Evolutionary conservation across 2,888 invertebrate species (phyloP), one percentile per base, ranked within the genome.

Genomic region (Cyclophora albipunctata): DNA sequence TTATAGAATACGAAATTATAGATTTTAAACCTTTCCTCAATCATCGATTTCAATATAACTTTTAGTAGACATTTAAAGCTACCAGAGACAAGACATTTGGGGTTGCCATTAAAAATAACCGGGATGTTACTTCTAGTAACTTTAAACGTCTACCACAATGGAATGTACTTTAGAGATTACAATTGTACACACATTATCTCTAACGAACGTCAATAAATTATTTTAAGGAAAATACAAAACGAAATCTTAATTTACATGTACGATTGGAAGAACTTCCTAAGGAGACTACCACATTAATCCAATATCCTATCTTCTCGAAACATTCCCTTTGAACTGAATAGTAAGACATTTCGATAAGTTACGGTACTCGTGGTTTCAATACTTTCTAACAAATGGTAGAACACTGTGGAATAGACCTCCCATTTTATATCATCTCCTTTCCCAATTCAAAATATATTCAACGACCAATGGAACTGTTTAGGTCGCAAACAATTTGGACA

Each of bases 191-290:
- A 69, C 69, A 67, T 71, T 63, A 67, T 64, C 60, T 57, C 54
- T 49, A 42, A 41, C 48, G 54, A 54, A 58, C 50, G 45, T 51
- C 46, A 54, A 49, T 42, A 51, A 47, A 46, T 49, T 46, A 52
- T 51, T 64, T 59, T 37, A 60, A 62, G 58, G 54, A 64, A 66
- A 67, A 67, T 64, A 67, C 70, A 68, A 54, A 59, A 67, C 20
- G 69, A 73, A 72, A 66, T 70, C 71, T 73, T 71, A 68, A 67
- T 65, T 69, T 73, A 80, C 73, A 73, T 60, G 73, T 75, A 77
- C 75, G 65, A 67, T 66, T 76, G 76, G 74, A 78, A 81, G 74
- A 81, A 69, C 69, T 77, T 76, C 66, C 78, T 81, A 83, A 71
- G 66, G 68, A 76, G 67, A 75, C 81, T 83, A 82, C 74, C 69